Base-by-base conservation (phyloP, 2,113 vertebrate species). In the Xiphophorus hellerii region DNA sequence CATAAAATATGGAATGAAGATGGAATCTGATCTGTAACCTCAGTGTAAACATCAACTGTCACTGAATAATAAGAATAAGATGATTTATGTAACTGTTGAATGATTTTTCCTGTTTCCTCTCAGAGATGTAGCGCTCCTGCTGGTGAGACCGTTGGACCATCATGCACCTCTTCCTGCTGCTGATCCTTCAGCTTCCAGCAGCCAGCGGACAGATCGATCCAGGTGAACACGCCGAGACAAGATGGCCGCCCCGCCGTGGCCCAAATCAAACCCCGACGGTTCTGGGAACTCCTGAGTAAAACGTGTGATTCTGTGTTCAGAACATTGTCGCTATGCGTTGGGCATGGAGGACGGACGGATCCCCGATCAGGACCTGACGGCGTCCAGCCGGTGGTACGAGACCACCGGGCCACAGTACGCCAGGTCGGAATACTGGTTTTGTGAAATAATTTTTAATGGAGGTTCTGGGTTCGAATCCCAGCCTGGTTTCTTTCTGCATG, bases 331-430 rank as follows among this genome's bases (percentile, higher is more conserved):
- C 66, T 97, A 96, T 79, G 93, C 96, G 33, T 79, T 97, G 90
- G 96, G 96, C 15, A 96, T 97, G 96, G 95, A 97, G 33, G 96
- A 97, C 78, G 94, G 95, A 1, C 95, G 95, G 1, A 97, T 97
- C 74, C 85, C 86, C 63, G 95, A 97, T 13, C 90, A 95, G 77
- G 96, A 95, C 91, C 96, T 97, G 91, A 96, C 95, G 22, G 96
- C 96, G 0, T 97, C 96, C 87, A 97, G 96, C 84, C 94, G 96
- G 87, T 97, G 96, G 96, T 95, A 97, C 0, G 92, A 96, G 73
- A 96, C 95, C 67, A 97, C 96, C 0, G 96, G 95, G 54, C 96
- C 96, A 2, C 94, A 95, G 68, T 97, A 94, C 31, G 96, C 95
- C 90, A 94, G 96, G 96, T 97, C 68, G 61, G 14, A 15, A 42